Evolutionary conservation across 2,888 invertebrate genomes (phyloP).

Genomic region (Phania funesta): DNA sequence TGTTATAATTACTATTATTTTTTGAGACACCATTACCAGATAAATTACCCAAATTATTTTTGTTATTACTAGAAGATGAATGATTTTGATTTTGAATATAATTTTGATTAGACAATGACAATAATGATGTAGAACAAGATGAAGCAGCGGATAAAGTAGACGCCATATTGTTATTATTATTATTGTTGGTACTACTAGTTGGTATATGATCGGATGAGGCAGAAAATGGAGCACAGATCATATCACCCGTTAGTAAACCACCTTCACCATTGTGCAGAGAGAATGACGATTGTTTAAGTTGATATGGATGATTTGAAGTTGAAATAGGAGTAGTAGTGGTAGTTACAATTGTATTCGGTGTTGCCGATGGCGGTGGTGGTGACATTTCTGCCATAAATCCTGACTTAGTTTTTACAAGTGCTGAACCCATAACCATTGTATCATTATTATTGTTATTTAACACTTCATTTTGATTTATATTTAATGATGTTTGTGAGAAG

Average conservation of each 20-base stretch:
- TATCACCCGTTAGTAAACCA: conserved; percentile 59
- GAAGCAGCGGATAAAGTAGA: conserved; percentile 44
- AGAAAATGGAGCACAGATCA: conserved; percentile 30
- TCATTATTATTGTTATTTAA: conserved; percentile 48
- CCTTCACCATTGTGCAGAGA: conserved; percentile 34
- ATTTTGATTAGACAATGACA: conserved; percentile 65
- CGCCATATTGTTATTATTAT: conserved; percentile 35
- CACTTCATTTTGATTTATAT: conserved; percentile 59
- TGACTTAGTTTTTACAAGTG: conserved; percentile 60
- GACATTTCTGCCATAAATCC: conserved; percentile 67
- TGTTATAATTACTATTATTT: conserved; percentile 47
- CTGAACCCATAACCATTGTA: conserved; percentile 74
- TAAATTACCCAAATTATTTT: conserved; percentile 65
- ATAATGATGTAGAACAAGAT: conserved; percentile 64
- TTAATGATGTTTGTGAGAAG: conserved; percentile 63
- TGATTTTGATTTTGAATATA: conserved; percentile 63
- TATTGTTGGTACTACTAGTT: conserved; percentile 36
- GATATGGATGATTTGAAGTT: conserved; percentile 56
- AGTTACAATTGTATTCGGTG: conserved; percentile 75
- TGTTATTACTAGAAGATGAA: conserved; percentile 64
- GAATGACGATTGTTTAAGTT: conserved; percentile 43
- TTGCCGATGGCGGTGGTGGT: conserved; percentile 69
- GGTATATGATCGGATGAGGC: conserved; percentile 48
- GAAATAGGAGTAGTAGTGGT: conserved; percentile 77
- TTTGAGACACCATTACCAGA: conserved; percentile 66